Base-by-base conservation (phyloP, 1,140 invertebrate genomes). In the Drosophila kanapiae region DNA sequence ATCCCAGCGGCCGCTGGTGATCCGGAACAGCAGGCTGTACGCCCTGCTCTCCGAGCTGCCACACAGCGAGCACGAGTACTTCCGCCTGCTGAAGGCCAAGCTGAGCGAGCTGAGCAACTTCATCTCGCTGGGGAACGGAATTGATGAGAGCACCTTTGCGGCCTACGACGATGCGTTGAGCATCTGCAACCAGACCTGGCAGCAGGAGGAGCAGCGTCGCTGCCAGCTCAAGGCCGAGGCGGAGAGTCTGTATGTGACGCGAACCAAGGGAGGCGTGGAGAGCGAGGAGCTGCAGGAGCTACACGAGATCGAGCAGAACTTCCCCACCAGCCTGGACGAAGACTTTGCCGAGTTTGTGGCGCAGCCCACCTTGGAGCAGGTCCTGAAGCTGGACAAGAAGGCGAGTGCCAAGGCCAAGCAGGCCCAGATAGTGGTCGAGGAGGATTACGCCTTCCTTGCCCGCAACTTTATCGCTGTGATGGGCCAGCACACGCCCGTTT, bases 241-340 rank as follows among this genome's bases (percentile, higher is more conserved):
- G 60, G 96, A 97, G 53, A 96, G 95, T 80, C 91, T 99, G 10
- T 99, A 97, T 93, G 95, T 96, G 63, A 97, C 95, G 35, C 97
- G 96, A 94, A 95, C 94, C 1, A 94, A 94, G 82, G 95, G 94
- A 54, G 94, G 95, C 70, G 93, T 94, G 33, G 93, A 95, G 86
- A 95, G 95, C 7, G 97, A 98, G 72, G 97, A 98, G 47, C 95
- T 97, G 71, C 94, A 95, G 64, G 94, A 95, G 1, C 93, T 95
- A 45, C 87, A 94, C 29, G 97, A 98, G 82, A 95, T 98, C 10
- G 93, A 93, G 57, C 92, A 95, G 84, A 93, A 96, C 68, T 99
- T 99, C 82, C 98, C 98, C 0, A 95, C 95, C 0, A 96, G 95
- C 86, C 93, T 95, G 4, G 95, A 97, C 42, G 84, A 93, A 43